phyloP scores from a whole-genome alignment of 2,888 invertebrate genomes.

The Plagodis dolabraria region DNA sequence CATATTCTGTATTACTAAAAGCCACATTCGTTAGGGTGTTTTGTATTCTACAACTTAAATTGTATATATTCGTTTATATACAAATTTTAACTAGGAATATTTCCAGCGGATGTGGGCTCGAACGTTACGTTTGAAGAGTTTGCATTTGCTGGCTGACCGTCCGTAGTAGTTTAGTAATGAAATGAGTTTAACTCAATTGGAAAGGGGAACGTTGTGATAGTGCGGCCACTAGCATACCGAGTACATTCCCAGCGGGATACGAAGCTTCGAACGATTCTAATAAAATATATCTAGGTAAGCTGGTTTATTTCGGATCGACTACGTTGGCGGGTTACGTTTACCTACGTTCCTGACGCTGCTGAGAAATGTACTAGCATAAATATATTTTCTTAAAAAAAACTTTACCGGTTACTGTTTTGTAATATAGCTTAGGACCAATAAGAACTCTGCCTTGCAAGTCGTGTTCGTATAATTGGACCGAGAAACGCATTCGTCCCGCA shows the following conservation, averaged over 20 bases:
- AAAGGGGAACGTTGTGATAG: constrained; percentile 27
- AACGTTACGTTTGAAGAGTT: constrained; percentile 34
- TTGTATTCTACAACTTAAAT: too few species aligned
- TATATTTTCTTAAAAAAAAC: too few species aligned
- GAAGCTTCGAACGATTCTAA: constrained; percentile 51
- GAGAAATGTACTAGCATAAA: constrained; percentile 31
- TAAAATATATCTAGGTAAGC: constrained; percentile 65
- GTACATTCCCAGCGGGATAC: constrained; percentile 35
- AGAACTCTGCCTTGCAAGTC: neutral
- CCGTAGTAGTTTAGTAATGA: constrained; percentile 18
- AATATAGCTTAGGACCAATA: neutral
- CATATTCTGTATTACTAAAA: constrained; percentile 16
- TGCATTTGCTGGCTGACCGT: neutral
- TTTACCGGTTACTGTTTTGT: too few species aligned
- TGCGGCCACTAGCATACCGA: constrained; percentile 37
- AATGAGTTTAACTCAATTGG: constrained; percentile 28
- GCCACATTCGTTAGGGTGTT: constrained; percentile 12
- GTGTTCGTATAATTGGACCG: constrained; percentile 34
- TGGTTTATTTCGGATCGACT: constrained; percentile 71
- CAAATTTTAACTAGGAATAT: too few species aligned
- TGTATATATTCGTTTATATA: too few species aligned
- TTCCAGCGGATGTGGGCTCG: constrained; percentile 31
- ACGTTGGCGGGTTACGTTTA: constrained; percentile 74
- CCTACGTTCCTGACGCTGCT: constrained; percentile 55
- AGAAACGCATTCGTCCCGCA: constrained; percentile 30